These are phyloP conservation scores for Timema podura DNA, from an alignment of 2,888 invertebrate genomes.

Conservation along the genomic window DNA sequence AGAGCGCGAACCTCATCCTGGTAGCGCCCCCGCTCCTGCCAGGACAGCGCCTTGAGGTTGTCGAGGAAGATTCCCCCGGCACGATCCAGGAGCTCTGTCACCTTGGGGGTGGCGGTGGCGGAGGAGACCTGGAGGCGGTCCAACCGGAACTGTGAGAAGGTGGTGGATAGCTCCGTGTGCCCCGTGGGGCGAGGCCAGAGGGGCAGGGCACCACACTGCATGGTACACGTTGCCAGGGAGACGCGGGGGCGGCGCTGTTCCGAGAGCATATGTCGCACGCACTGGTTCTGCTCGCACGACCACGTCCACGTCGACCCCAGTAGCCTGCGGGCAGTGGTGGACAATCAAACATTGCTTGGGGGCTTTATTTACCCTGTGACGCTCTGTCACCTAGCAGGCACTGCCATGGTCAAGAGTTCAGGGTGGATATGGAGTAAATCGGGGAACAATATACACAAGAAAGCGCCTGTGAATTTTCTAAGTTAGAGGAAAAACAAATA, in stretches of 20 bases:
- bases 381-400: too few species aligned
- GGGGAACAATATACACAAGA: too few species aligned
- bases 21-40: not conserved
- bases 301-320: conserved; percentile 63
- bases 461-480: too few species aligned
- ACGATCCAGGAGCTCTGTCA: conserved; percentile 45
- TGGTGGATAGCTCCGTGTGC: conserved; percentile 60
- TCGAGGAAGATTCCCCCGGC: conserved; percentile 52
- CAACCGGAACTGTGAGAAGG: conserved; percentile 50
- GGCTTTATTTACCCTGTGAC: too few species aligned
- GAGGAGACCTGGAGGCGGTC: not conserved
- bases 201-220: conserved; percentile 70
- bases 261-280: conserved; percentile 55
- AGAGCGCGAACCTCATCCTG: too few species aligned
- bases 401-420: too few species aligned
- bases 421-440: too few species aligned
- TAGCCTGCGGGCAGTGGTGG: too few species aligned
- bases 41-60: conserved; percentile 38
- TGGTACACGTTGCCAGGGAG: conserved; percentile 65
- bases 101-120: not conserved
- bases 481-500: too few species aligned
- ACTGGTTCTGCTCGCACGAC: conserved; percentile 63
- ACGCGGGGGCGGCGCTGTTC: conserved; percentile 44
- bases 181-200: conserved; percentile 80
- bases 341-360: too few species aligned